These are phyloP conservation scores for Xiphorhynchus elegans DNA, from an alignment of 2,113 vertebrate genomes.

Conservation along the genomic window DNA sequence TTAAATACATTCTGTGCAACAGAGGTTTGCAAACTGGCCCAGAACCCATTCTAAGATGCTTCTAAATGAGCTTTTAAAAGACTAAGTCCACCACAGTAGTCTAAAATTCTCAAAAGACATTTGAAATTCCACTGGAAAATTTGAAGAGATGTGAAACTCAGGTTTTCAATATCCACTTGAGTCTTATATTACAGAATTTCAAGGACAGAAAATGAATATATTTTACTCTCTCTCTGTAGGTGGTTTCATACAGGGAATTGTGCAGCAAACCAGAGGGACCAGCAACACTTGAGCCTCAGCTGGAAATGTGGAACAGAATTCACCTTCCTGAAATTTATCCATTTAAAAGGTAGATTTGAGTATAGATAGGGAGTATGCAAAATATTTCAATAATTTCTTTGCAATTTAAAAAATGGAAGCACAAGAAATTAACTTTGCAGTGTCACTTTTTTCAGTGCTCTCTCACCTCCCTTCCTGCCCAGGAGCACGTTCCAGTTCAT, in stretches of 20 bases:
- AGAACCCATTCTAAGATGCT: not conserved
- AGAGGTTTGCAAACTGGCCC: not conserved
- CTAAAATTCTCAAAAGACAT: not conserved
- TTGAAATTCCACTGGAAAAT: slow-evolving; percentile 21
- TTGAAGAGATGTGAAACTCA: not conserved
- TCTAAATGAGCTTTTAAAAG: not conserved
- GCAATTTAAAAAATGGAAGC: not conserved
- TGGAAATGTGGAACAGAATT: not conserved
- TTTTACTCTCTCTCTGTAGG: not conserved
- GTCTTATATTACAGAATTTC: not conserved
- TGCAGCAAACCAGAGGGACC: not conserved
- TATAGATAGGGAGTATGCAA: not conserved
- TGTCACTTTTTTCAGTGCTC: not conserved
- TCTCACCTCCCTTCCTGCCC: not conserved
- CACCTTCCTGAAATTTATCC: not conserved
- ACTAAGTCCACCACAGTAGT: not conserved
- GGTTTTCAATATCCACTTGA: not conserved
- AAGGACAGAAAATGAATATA: not conserved
- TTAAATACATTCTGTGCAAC: not conserved
- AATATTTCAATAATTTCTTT: not conserved
- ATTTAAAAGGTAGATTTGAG: not conserved
- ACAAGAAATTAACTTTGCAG: not conserved
- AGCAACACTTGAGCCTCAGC: not conserved
- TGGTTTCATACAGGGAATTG: not conserved
- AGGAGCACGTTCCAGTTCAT: not conserved